Evolutionary conservation across 2,113 vertebrate species (phyloP), one percentile per base, ranked within the genome.

Genomic region (Platanista minor): DNA sequence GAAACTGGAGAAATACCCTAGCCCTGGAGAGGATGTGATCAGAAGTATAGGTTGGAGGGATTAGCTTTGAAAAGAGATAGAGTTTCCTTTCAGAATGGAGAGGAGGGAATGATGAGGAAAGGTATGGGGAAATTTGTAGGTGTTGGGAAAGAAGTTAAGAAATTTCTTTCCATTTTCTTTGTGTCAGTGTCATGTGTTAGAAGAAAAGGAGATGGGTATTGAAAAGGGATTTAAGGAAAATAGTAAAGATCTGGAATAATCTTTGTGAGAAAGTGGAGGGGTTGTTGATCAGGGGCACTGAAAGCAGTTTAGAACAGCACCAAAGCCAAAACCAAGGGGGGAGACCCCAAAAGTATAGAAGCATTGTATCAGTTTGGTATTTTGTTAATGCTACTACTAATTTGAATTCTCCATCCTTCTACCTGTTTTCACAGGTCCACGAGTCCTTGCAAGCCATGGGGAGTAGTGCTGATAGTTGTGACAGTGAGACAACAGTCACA

Each of bases 401-500:
- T 27, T 61, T 57, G 29, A 77, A 10, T n/a, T 71, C 39, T 61
- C n/a, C 61, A 9, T 83, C 33, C 18, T 75, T 69, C 2, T 0
- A 1, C 88, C 54, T 84, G 62, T 92, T 78, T 43, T 61, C 54
- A 6, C 95, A 99, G 99, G 99, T 99, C 91, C 99, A 99, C 72
- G 99, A 99, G 39, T 96, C 98, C 46, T 96, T 99, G 98, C 99
- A 99, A 64, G 98, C 98, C 81, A 99, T 99, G 99, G 99, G 99
- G 89, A 99, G 99, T 80, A 99, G 99, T 33, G 99, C 99, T 71
- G 99, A 99, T 97, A 99, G 99, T 92, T 99, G 99, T 98, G 99
- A 99, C 98, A 99, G 99, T 36, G 99, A 99, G 98, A 99, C 98
- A 33, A 99, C 99, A 0, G 99, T 99, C 90, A 99, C 99, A 0